Evolutionary conservation across 2,888 invertebrate genomes (phyloP).

Genomic region (Eugnorisma glareosa): DNA sequence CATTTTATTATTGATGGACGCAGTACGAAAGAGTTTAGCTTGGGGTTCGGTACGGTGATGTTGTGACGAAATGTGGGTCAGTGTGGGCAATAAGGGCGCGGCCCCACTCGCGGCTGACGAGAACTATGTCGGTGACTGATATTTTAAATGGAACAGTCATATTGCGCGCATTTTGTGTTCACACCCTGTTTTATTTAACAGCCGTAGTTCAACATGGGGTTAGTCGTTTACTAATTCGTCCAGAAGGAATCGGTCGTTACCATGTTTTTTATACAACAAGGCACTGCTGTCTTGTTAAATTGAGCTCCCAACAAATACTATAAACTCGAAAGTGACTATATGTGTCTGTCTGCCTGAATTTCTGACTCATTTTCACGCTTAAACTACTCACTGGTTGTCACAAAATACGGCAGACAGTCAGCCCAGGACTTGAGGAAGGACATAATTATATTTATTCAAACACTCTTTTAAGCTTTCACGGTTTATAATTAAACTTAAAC

Average conservation of each 20-base stretch:
- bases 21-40: slow-evolving; percentile 48
- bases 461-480: too few species aligned
- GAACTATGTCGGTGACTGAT: slow-evolving; percentile 29
- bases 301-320: not conserved
- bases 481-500: too few species aligned
- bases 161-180: slow-evolving; percentile 16
- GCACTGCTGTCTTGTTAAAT: too few species aligned
- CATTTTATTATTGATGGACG: slow-evolving; percentile 36
- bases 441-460: not conserved
- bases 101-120: slow-evolving; percentile 26
- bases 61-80: slow-evolving; percentile 48
- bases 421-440: not conserved
- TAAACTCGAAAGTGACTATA: not conserved
- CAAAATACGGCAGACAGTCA: not conserved
- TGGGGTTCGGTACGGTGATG: slow-evolving; percentile 26
- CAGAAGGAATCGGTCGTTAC: not conserved
- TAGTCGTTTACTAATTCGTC: not conserved
- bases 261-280: not conserved
- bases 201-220: not conserved
- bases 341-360: not conserved
- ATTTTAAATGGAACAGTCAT: slow-evolving; percentile 37
- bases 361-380: not conserved
- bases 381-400: not conserved
- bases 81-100: slow-evolving; percentile 33
- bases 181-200: slow-evolving; percentile 35